Evolutionary conservation across 2,113 vertebrate species (phyloP), one percentile per base, ranked within the genome.

Genomic region (Ursus arctos): DNA sequence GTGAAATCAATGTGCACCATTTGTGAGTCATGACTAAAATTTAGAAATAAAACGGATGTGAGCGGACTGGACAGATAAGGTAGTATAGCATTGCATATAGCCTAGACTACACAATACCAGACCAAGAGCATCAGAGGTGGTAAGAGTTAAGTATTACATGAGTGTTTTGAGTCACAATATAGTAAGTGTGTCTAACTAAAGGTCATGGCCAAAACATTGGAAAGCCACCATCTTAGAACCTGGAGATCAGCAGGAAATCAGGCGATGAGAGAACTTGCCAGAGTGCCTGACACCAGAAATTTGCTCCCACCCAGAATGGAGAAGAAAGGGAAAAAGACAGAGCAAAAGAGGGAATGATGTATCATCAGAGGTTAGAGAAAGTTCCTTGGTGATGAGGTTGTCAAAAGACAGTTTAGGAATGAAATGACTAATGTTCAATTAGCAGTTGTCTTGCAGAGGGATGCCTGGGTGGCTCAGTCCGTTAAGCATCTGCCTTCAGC

Each of bases 21-120:
- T 49, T 28, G 59, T 12, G 59, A 91, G 76, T 79, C 81, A 72
- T 87, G 90, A 91, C 76, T 51, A 28, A 87, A 87, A 67, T 91
- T 24, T 77, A 65, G 71, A 71, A 53, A 91, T 51, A 11, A 87
- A 81, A 87, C 51, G 59, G 22, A 26, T 63, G 19, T 24, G n/a
- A 74, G 15, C 1, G 14, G 43, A 10, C 43, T 49, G 16, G 21
- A 76, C 9, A 57, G 88, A 33, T 26, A 19, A n/a, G 51, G 24
- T 16, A 36, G 31, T 16, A 31, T 4, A 33, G 40, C 6, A 6
- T 0, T 12, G 9, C 21, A 6, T 18, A 22, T 10, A 22, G 71
- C 59, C 31, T 5, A 49, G 57, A 69, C 69, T 7, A 55, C 28
- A 69, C 71, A 47, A 9, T 5, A n/a, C 36, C 10, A 19, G n/a